phyloP scores from a whole-genome alignment of 2,888 invertebrate genomes.

The Dermolepida albohirtum region DNA sequence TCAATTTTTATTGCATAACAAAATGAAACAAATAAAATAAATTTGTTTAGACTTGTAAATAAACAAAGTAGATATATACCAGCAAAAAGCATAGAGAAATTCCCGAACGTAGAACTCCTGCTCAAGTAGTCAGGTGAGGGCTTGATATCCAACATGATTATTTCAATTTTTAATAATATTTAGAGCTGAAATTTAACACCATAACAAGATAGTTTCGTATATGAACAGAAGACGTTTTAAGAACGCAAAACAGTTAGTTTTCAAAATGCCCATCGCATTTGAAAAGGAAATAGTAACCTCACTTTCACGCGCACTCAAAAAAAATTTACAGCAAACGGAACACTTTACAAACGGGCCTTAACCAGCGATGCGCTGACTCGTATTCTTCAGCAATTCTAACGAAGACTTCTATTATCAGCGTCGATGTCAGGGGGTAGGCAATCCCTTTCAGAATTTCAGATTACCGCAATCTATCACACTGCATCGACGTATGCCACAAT shows the following conservation, averaged over 20 bases:
- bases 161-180: neutral
- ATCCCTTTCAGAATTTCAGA: constrained; percentile 10
- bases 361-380: too few species aligned
- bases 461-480: constrained; percentile 56
- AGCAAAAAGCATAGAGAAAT: constrained; percentile 95
- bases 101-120: constrained; percentile 91
- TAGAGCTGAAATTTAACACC: constrained; percentile 1
- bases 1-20: too few species aligned
- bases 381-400: too few species aligned
- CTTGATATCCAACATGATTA: constrained; percentile 89
- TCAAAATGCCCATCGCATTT: neutral
- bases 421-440: neutral
- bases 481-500: constrained; percentile 59
- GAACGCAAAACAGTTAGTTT: constrained; percentile 3
- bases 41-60: neutral
- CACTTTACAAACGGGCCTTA: too few species aligned
- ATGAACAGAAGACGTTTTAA: neutral
- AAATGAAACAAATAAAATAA: neutral
- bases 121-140: constrained; percentile 92
- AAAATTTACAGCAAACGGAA: neutral
- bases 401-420: constrained; percentile 8
- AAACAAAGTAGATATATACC: constrained; percentile 72
- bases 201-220: neutral
- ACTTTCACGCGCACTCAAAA: constrained; percentile 18
- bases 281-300: constrained; percentile 12